These are phyloP conservation scores for Myotis daubentonii DNA, from an alignment of 2,797 vertebrate genomes.

Conservation along the genomic window DNA sequence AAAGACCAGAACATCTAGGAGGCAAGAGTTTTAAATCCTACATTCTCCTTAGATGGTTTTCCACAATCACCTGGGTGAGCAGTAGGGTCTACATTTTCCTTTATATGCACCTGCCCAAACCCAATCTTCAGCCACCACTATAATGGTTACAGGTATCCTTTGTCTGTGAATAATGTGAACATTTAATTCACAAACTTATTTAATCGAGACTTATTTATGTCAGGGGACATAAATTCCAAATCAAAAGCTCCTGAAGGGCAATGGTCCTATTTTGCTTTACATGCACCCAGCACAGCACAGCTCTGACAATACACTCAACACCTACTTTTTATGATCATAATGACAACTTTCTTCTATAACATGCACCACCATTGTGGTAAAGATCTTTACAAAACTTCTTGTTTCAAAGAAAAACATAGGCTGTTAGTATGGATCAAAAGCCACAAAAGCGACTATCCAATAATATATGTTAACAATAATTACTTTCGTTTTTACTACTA, in stretches of 20 bases:
- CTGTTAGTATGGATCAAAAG: background rate
- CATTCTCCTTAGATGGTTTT: background rate
- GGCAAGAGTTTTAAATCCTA: background rate
- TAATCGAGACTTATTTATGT: background rate
- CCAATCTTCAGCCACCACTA: background rate
- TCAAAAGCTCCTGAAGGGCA: background rate
- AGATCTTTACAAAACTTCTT: slow-evolving; percentile 17
- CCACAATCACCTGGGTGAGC: background rate
- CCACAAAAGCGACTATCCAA: background rate
- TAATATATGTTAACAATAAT: background rate
- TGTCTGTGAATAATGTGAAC: background rate
- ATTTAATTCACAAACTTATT: background rate
- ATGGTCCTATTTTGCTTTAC: background rate
- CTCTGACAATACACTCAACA: background rate
- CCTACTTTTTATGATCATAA: background rate
- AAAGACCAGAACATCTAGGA: background rate
- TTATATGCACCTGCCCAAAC: background rate
- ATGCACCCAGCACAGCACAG: background rate
- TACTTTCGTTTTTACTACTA: background rate
- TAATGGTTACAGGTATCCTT: background rate
- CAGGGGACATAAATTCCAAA: background rate
- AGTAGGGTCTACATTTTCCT: background rate
- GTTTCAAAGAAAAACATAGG: background rate
- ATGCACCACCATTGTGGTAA: background rate
- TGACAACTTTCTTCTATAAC: background rate